Evolutionary conservation across 2,113 vertebrate species (phyloP).

Genomic region (Crypturellus undulatus): DNA sequence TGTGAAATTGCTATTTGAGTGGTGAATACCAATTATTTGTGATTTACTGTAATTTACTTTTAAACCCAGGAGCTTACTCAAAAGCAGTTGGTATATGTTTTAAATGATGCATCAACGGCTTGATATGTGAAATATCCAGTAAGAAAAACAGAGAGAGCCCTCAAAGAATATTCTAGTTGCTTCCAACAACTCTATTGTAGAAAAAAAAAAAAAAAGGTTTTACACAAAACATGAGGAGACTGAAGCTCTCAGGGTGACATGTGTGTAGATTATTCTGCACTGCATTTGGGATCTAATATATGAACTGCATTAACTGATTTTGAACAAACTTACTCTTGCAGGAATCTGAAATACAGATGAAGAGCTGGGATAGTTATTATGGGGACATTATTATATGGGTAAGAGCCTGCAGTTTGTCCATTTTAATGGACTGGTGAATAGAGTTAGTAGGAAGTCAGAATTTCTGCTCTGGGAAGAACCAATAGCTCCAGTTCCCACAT

Average conservation of each 20-base stretch:
- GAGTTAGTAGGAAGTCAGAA: background rate
- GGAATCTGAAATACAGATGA: background rate
- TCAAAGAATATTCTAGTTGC: background rate
- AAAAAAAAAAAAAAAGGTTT: conserved; percentile 14
- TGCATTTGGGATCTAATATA: background rate
- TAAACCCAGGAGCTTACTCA: conserved; percentile 59
- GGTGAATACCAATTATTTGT: conserved; percentile 72
- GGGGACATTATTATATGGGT: accelerated
- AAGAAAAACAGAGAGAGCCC: background rate
- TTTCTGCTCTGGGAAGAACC: background rate
- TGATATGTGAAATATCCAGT: conserved; percentile 6
- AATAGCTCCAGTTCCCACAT: background rate
- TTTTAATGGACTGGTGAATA: background rate
- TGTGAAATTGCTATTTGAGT: conserved; percentile 68
- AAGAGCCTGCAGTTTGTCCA: background rate
- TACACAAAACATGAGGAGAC: background rate
- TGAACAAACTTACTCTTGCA: background rate
- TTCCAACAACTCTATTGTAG: background rate
- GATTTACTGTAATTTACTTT: conserved; percentile 68
- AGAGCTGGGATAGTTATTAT: background rate
- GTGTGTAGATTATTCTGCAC: background rate
- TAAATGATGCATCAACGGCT: conserved; percentile 42
- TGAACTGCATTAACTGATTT: background rate
- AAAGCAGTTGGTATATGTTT: conserved; percentile 41
- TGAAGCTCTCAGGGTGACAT: background rate